Conservation (phyloP, 2,113 vertebrate genomes). For the Haemorhous mexicanus region DNA sequence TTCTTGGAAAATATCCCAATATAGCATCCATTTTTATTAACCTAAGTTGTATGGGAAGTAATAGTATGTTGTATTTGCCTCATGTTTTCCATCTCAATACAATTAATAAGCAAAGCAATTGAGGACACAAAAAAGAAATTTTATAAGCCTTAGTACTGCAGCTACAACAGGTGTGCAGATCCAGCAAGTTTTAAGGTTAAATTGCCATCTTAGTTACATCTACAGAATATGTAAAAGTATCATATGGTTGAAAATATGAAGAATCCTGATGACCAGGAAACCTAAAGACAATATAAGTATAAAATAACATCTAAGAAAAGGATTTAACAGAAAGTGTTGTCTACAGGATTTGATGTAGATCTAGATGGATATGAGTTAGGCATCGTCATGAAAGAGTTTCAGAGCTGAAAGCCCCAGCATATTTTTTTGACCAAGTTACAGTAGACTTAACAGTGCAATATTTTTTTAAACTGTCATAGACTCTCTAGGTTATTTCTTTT, state of each 20-base stretch:
- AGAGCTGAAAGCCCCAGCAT: background rate
- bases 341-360: background rate
- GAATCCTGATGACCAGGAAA: background rate
- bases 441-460: background rate
- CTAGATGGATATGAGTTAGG: background rate
- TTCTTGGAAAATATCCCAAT: background rate
- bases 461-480: background rate
- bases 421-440: background rate
- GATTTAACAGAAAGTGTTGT: background rate
- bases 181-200: background rate
- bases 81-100: background rate
- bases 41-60: background rate
- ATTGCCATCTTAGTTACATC: background rate
- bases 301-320: background rate
- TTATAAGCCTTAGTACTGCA: background rate
- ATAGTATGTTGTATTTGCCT: background rate
- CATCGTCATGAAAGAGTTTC: background rate
- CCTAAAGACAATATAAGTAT: background rate
- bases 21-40: background rate
- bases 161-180: background rate
- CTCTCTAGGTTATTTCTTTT: background rate
- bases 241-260: background rate
- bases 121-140: background rate
- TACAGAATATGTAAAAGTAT: background rate
- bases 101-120: background rate